Evolutionary conservation across 2,888 invertebrate genomes (phyloP), one percentile per base, ranked within the genome.

Genomic region (Crossocerus cetratus): DNA sequence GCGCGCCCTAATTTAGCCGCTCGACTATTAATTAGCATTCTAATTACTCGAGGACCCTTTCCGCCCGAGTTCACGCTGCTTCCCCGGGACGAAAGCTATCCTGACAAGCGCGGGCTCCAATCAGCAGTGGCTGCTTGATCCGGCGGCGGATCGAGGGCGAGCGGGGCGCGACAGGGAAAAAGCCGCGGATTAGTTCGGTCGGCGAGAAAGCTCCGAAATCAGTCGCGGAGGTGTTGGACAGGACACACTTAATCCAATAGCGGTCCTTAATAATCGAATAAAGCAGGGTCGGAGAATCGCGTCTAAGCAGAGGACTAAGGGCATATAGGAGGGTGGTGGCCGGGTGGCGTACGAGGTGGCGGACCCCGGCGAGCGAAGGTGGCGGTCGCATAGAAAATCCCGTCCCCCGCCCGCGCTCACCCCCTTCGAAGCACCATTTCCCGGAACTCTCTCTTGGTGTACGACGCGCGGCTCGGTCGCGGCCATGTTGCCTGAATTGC

Each of bases 401-500:
- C 81, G 75, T 71, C 77, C 70, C 74, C 72, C 70, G 65, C 74
- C 69, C 76, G 71, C 77, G 72, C 76, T 63, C 67, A 67, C 72
- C 63, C 78, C 78, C 74, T 62, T 60, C 73, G 67, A 72, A 76
- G 68, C 65, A 78, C 74, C 77, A 79, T 80, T 81, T 78, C 78
- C 80, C 76, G 79, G 77, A 80, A 80, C 82, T 85, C 83, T 85
- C 83, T 74, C 80, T 80, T 76, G 76, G 82, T 81, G 77, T 81
- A 82, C 84, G 82, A 84, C 84, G 86, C 80, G 84, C 84, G 84
- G 83, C 83, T 79, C 77, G 80, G 81, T 82, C 83, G 88, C 89
- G 88, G 90, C 90, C 90, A 90, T 90, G 90, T 90, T 90, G 90
- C 87, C 88, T 86, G 89, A 90, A 88, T 89, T 85, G 88, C 89